Conservation (phyloP, 2,113 vertebrate species). For the Eurypyga helias region DNA sequence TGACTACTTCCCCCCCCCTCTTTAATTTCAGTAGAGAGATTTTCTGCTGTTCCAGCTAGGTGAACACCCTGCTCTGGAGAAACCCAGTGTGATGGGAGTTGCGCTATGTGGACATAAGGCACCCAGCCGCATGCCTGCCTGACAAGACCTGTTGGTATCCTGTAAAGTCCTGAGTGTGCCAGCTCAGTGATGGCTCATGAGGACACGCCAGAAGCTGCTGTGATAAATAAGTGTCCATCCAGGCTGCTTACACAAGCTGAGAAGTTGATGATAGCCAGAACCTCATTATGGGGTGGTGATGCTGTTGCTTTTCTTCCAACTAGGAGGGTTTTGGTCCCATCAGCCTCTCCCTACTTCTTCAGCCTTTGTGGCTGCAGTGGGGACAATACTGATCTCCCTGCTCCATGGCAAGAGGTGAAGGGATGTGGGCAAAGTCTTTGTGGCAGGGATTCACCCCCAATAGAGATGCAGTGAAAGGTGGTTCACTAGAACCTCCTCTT, state of each 20-base stretch:
- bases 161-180: not conserved
- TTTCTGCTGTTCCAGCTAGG: not conserved
- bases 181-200: accelerated
- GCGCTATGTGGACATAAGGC: accelerated
- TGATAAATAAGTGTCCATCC: not conserved
- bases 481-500: not conserved
- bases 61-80: not conserved
- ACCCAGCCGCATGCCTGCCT: accelerated
- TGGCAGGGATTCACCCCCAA: accelerated
- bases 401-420: not conserved
- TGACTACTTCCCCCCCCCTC: not conserved
- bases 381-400: not conserved
- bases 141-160: not conserved
- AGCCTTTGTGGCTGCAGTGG: accelerated
- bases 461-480: not conserved
- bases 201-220: accelerated
- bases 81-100: not conserved
- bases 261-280: not conserved
- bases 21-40: not conserved
- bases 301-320: not conserved
- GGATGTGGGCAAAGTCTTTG: accelerated
- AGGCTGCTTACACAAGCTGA: not conserved
- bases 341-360: accelerated
- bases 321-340: not conserved
- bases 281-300: accelerated